Evolutionary conservation across 2,797 vertebrate species (phyloP), one percentile per base, ranked within the genome.

Genomic region (Xiphorhynchus erythropygius): DNA sequence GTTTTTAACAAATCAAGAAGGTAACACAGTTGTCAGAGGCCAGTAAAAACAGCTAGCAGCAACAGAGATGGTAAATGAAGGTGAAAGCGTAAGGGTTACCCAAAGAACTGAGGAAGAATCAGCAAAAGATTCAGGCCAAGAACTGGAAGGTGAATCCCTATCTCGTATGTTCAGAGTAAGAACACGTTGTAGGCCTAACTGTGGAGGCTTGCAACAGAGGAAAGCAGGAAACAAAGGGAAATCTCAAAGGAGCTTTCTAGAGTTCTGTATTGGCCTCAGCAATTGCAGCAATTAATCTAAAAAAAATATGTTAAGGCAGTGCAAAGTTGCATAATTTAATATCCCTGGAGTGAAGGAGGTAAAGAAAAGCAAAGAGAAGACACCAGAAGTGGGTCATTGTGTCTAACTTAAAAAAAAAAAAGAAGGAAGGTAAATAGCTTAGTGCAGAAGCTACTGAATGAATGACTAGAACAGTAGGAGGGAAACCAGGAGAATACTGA

Each of bases 401-500:
- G 41, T 41, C 35, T 53, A 87, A 85, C 21, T 47, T n/a, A 49
- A 59, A 24, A 64, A 87, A 57, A 71, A 2, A 56, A 53, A 69
- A 0, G 4, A 7, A 74, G 25, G 57, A 39, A 62, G 32, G 39
- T 56, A 84, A 91, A 77, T 10, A 83, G 57, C 28, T 85, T 60
- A 84, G 28, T 73, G 19, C 77, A 94, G 67, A 82, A 83, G 63
- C 46, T 78, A 76, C 22, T 76, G 55, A 94, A 92, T 67, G 74
- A 93, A 84, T 82, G 17, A 88, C 82, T 75, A 76, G 42, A 90
- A 87, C 33, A 87, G 80, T 78, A 84, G 44, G 67, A 94, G 76
- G 52, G 79, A 92, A 97, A 96, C 32, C 19, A 76, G 62, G 83
- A 91, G 76, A 84, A 95, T 39, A 93, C 33, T 47, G 87, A 78